These are phyloP conservation scores for Volucella inanis DNA, from an alignment of 2,888 invertebrate genomes.

Conservation along the genomic window DNA sequence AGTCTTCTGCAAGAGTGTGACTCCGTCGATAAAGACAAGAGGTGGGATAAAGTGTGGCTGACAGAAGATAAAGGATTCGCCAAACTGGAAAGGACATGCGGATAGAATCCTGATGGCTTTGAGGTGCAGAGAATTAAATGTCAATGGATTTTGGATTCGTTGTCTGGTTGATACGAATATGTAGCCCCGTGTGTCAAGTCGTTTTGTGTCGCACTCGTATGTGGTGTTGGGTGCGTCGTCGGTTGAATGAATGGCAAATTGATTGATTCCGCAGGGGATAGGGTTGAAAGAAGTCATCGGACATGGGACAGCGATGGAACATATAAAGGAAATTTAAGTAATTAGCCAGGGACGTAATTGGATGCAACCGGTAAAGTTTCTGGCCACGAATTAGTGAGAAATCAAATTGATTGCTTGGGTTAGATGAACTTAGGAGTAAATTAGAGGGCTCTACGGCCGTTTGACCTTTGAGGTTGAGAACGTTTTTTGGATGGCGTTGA, in stretches of 20 bases:
- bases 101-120: conserved; percentile 39
- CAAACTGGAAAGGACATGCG: conserved; percentile 53
- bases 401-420: conserved; percentile 49
- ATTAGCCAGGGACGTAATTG: conserved; percentile 53
- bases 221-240: conserved; percentile 3
- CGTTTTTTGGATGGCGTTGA: no score
- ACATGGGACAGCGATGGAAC: neutral
- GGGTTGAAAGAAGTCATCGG: neutral
- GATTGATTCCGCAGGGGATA: conserved; percentile 46
- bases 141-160: conserved; percentile 25
- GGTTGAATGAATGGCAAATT: conserved; percentile 56
- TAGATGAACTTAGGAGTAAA: no score
- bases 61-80: conserved; percentile 59
- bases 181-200: no score
- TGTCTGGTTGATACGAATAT: neutral
- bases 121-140: conserved; percentile 63
- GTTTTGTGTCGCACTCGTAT: no score
- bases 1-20: conserved; percentile 15
- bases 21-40: conserved; percentile 16
- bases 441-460: no score
- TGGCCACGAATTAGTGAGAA: conserved; percentile 52
- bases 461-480: no score
- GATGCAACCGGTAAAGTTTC: conserved; percentile 37
- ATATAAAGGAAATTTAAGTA: conserved; percentile 38
- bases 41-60: conserved; percentile 24